Evolutionary conservation across 2,888 invertebrate species (phyloP).

Genomic region (Timema podura): DNA sequence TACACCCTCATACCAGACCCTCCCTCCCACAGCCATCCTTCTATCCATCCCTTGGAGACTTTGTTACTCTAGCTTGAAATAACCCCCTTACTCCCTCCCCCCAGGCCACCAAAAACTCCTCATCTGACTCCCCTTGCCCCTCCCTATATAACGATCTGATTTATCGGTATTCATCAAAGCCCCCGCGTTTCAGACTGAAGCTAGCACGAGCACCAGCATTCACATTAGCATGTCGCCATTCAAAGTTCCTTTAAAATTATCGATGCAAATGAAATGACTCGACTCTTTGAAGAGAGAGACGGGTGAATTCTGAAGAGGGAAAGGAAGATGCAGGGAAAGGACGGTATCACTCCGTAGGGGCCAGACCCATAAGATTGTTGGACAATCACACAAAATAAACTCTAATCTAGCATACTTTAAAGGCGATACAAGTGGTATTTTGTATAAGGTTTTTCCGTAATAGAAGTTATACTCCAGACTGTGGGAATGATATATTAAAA

Average conservation of each 20-base stretch:
- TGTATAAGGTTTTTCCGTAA: too few species aligned
- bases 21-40: too few species aligned
- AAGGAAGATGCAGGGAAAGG: conserved; percentile 19
- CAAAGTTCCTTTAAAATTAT: conserved; percentile 33
- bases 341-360: conserved; percentile 4
- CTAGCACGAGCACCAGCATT: conserved; percentile 16
- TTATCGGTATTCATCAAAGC: conserved; percentile 33
- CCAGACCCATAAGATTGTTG: too few species aligned
- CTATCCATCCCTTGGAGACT: neutral
- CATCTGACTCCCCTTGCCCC: conserved; percentile 13
- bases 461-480: too few species aligned
- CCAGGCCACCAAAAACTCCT: neutral
- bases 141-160: conserved; percentile 30
- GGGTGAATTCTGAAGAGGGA: conserved; percentile 20
- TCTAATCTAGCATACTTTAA: too few species aligned
- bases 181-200: conserved; percentile 5
- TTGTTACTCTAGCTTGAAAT: conserved; percentile 11
- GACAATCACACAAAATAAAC: too few species aligned
- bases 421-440: too few species aligned
- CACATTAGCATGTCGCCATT: conserved; percentile 32
- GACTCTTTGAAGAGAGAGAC: conserved; percentile 22
- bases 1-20: too few species aligned
- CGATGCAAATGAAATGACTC: conserved; percentile 33
- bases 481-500: too few species aligned
- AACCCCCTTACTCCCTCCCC: too few species aligned